phyloP scores from a whole-genome alignment of 92 coral and sea anemone genomes.

The Umimayanthus kanabou region DNA sequence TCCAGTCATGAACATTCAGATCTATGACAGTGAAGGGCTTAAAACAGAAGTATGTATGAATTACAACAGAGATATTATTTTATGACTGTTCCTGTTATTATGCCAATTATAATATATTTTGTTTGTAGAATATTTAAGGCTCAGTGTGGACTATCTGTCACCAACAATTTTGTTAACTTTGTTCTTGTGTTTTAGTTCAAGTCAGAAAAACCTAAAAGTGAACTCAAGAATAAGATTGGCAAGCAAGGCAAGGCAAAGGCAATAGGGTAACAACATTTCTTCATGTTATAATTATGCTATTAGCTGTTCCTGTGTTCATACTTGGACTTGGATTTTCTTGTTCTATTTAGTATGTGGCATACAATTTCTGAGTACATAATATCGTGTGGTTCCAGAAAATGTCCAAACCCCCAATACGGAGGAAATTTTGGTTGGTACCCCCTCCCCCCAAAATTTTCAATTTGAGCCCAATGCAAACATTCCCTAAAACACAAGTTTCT shows the following conservation, averaged over 20 bases:
- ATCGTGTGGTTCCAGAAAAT: too few species aligned
- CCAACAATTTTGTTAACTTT: background rate
- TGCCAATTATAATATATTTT: background rate
- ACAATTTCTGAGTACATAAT: background rate
- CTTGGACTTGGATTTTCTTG: too few species aligned
- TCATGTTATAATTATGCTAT: background rate
- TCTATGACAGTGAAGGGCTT: slow-evolving; percentile 78
- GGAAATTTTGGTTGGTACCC: too few species aligned
- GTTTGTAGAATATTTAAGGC: background rate
- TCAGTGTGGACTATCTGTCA: background rate
- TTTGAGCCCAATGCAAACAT: too few species aligned
- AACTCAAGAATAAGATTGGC: slow-evolving; percentile 39
- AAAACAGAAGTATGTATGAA: slow-evolving; percentile 81
- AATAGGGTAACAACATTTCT: slow-evolving; percentile 29
- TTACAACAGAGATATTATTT: background rate
- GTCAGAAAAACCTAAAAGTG: slow-evolving; percentile 33
- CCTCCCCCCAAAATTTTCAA: too few species aligned
- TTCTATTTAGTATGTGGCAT: background rate
- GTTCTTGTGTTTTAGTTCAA: slow-evolving; percentile 25
- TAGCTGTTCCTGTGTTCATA: too few species aligned
- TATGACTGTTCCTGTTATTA: background rate
- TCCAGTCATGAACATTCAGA: slow-evolving; percentile 73
- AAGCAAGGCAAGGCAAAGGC: slow-evolving; percentile 53
- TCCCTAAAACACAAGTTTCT: too few species aligned
- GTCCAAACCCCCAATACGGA: too few species aligned